Percentiles rank a stretch among this genome's conserved stretches.
Conservation (phyloP, 92 coral and sea anemone genomes). For the Parazoanthus darwini region DNA sequence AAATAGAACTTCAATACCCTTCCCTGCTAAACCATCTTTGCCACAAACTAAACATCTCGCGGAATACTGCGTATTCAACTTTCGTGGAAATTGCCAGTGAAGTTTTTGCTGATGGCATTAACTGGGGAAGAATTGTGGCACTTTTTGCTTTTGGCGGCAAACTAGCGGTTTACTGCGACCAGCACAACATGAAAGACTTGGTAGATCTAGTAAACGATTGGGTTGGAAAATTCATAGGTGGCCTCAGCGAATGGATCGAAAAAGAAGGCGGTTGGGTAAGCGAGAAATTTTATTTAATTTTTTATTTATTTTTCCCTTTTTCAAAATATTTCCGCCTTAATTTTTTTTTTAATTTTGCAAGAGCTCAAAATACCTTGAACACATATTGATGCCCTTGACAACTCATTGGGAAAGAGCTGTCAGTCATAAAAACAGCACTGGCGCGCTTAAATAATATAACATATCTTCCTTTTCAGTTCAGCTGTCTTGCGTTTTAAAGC, state of each 20-base stretch:
- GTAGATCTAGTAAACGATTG: conserved; percentile 82
- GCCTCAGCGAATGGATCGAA: conserved; percentile 91
- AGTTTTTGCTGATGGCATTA: conserved; percentile 96
- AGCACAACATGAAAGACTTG: conserved; percentile 88
- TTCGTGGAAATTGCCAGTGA: conserved; percentile 95
- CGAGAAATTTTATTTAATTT: conserved; percentile 22
- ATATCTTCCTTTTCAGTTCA: background rate
- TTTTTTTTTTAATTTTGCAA: conserved; percentile 13
- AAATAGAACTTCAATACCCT: conserved; percentile 92
- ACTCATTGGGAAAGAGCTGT: background rate
- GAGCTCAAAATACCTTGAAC: background rate
- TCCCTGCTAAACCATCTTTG: conserved; percentile 86
- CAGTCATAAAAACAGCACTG: background rate
- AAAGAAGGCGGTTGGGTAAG: conserved; percentile 98
- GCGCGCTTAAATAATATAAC: background rate
- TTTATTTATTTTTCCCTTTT: background rate
- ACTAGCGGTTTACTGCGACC: conserved; percentile 89
- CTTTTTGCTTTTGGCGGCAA: conserved; percentile 96
- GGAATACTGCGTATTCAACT: conserved; percentile 87
- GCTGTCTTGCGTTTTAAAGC: background rate
- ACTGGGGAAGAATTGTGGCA: conserved; percentile 99
- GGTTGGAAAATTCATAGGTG: conserved; percentile 83
- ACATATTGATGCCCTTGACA: conserved; percentile 37
- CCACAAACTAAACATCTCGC: conserved; percentile 80
- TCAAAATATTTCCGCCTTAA: conserved; percentile 34